Conservation (phyloP, 2,888 invertebrate genomes). For the Sesia bembeciformis region DNA sequence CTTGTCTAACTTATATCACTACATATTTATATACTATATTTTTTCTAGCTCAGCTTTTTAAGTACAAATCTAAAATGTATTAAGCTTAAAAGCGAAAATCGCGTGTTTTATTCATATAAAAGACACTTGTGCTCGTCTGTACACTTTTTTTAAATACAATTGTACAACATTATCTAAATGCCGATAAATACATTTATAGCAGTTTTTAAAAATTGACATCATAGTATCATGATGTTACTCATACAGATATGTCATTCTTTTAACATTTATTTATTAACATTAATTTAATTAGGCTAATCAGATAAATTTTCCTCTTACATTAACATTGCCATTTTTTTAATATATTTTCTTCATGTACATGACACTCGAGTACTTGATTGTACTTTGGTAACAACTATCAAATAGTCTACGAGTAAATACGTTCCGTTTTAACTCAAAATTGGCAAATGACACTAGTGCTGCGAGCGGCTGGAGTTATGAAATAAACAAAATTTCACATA, state of each 20-base stretch:
- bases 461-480: too few relatives aligned
- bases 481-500: too few relatives aligned
- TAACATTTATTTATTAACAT: conserved; percentile 6
- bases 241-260: conserved; percentile 50
- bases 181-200: conserved; percentile 21
- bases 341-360: too few relatives aligned
- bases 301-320: not conserved
- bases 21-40: conserved; percentile 3
- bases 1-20: conserved; percentile 8
- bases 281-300: conserved; percentile 3
- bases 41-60: conserved; percentile 22
- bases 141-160: conserved; percentile 21
- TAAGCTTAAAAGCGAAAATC: conserved; percentile 23
- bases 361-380: not conserved
- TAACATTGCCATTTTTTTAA: not conserved
- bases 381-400: not conserved
- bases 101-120: not conserved
- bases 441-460: too few relatives aligned
- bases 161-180: conserved; percentile 20
- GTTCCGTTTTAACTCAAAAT: too few relatives aligned
- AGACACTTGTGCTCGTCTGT: conserved; percentile 36
- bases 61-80: conserved; percentile 37
- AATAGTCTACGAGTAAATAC: too few relatives aligned
- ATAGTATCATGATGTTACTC: conserved; percentile 11
- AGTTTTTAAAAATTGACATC: conserved; percentile 34